These are phyloP conservation scores for Archegozetes longisetosus DNA, from an alignment of 1,140 invertebrate genomes.

Conservation along the genomic window DNA sequence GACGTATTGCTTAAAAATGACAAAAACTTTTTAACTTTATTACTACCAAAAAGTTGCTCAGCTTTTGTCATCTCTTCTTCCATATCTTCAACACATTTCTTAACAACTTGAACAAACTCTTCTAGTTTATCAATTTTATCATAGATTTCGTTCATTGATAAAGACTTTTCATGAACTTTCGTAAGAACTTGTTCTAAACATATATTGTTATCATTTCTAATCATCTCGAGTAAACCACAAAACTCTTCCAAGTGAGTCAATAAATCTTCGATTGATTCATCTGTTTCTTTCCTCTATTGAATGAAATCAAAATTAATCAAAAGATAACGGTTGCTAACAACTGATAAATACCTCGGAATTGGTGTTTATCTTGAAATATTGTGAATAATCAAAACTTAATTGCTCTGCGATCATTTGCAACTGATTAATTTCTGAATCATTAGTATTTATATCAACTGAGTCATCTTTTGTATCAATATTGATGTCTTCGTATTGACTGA, in stretches of 20 bases:
- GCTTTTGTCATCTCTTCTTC: constrained; percentile 14
- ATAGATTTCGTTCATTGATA: neutral
- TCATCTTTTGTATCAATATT: constrained; percentile 1
- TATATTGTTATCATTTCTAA: constrained; percentile 8
- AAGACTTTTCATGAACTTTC: neutral
- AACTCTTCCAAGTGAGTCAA: constrained; percentile 18
- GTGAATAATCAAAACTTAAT: constrained; percentile 12
- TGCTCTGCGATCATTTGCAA: constrained; percentile 2
- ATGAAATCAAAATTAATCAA: neutral
- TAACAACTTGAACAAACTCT: constrained; percentile 8
- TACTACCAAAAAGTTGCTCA: constrained; percentile 5
- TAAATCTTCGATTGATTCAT: constrained; percentile 15
- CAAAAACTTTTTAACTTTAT: constrained; percentile 11
- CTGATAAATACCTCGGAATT: constrained; percentile 2
- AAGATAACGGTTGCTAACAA: neutral
- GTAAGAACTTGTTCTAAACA: neutral
- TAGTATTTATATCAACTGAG: constrained; percentile 1
- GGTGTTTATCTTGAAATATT: constrained; percentile 14
- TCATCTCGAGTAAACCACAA: constrained; percentile 11
- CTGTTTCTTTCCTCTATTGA: constrained; percentile 3
- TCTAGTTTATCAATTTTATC: constrained; percentile 11
- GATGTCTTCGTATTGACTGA: neutral
- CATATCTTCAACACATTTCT: neutral
- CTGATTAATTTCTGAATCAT: constrained; percentile 35
- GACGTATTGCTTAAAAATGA: neutral